phyloP scores from a whole-genome alignment of 2,888 invertebrate genomes.

The Epiblema foenella region DNA sequence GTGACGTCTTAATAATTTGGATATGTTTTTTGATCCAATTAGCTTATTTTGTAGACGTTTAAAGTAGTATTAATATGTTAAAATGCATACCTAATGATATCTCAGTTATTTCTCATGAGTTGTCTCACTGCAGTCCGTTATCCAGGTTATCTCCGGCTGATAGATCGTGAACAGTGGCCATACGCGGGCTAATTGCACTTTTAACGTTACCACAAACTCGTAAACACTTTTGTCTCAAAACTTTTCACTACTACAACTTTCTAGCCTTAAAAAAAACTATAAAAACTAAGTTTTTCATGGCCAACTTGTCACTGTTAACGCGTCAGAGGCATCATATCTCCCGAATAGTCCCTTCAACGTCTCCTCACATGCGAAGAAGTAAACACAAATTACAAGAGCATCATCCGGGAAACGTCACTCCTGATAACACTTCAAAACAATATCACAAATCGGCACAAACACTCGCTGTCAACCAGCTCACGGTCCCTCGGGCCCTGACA shows the following conservation, averaged over 20 bases:
- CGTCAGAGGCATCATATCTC: slow-evolving; percentile 65
- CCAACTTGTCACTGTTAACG: slow-evolving; percentile 64
- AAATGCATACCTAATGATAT: slow-evolving; percentile 32
- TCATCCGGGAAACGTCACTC: slow-evolving; percentile 74
- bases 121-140: slow-evolving; percentile 9
- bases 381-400: slow-evolving; percentile 81
- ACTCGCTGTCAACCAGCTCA: slow-evolving; percentile 58
- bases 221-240: slow-evolving; percentile 72
- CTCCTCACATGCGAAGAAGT: slow-evolving; percentile 73
- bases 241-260: slow-evolving; percentile 79
- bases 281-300: slow-evolving; percentile 71
- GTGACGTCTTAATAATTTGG: slow-evolving; percentile 4
- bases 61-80: slow-evolving; percentile 1
- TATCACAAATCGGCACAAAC: slow-evolving; percentile 72
- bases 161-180: slow-evolving; percentile 1
- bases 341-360: slow-evolving; percentile 68
- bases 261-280: slow-evolving; percentile 64
- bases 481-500: slow-evolving; percentile 63
- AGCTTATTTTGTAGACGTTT: background rate
- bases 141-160: slow-evolving; percentile 16
- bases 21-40: slow-evolving; percentile 9
- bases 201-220: slow-evolving; percentile 50
- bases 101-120: slow-evolving; percentile 37
- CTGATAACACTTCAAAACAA: slow-evolving; percentile 81
- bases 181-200: slow-evolving; percentile 33